Conservation (phyloP, 2,113 vertebrate species). For the Lepisosteus oculatus region DNA sequence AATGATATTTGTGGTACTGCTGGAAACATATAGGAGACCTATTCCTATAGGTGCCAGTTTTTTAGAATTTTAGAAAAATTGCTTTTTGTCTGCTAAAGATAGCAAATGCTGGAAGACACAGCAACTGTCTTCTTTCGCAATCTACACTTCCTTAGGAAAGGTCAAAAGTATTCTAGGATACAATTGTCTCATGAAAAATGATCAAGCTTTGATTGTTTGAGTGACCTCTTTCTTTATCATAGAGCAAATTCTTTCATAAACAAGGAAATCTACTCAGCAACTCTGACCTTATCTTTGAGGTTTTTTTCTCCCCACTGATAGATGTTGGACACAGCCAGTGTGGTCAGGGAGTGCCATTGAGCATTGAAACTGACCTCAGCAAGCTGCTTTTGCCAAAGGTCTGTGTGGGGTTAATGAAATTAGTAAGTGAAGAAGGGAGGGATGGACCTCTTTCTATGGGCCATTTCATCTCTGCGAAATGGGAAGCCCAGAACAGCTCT, state of each 20-base stretch:
- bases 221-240: too few species aligned
- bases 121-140: too few species aligned
- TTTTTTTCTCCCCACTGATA: background rate
- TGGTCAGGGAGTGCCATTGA: background rate
- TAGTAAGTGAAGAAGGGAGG: background rate
- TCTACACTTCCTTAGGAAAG: too few species aligned
- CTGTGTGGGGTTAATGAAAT: slow-evolving; percentile 11
- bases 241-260: background rate
- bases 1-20: too few species aligned
- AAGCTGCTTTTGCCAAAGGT: background rate
- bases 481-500: background rate
- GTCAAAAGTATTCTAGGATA: too few species aligned
- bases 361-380: background rate
- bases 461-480: slow-evolving; percentile 1
- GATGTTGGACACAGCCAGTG: background rate
- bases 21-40: too few species aligned
- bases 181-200: too few species aligned
- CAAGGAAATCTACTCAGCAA: background rate
- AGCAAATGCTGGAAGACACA: too few species aligned
- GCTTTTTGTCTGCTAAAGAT: too few species aligned
- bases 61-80: too few species aligned
- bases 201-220: too few species aligned
- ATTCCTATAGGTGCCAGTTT: too few species aligned
- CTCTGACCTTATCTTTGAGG: background rate
- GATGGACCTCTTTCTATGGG: background rate